Evolutionary conservation across 2,113 vertebrate genomes (phyloP).

Genomic region (Rhodinocichla rosea): DNA sequence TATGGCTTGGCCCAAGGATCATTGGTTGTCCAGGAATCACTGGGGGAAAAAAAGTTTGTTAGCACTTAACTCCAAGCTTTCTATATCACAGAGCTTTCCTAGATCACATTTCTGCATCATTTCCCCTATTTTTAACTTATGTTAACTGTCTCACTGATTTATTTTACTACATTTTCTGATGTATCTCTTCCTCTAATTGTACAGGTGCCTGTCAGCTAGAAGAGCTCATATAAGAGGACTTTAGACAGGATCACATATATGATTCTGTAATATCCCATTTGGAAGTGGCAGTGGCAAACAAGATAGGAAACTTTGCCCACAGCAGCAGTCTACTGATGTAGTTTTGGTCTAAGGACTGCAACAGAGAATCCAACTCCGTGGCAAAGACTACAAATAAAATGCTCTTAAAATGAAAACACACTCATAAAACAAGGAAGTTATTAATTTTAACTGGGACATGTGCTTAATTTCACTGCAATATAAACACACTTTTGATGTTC

Average conservation of each 20-base stretch:
- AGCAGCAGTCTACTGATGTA: background rate
- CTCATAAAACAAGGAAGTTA: background rate
- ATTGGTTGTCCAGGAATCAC: background rate
- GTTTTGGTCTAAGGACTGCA: background rate
- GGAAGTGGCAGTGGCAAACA: background rate
- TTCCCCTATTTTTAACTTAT: background rate
- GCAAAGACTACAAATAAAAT: background rate
- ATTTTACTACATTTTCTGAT: background rate
- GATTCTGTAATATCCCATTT: background rate
- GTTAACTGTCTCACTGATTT: background rate
- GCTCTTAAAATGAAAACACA: background rate
- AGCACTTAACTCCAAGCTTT: background rate
- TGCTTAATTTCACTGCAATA: slow-evolving; percentile 51
- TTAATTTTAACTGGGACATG: slow-evolving; percentile 45
- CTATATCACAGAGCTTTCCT: background rate
- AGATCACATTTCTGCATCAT: background rate
- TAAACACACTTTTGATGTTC: slow-evolving; percentile 54
- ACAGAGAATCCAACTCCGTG: background rate
- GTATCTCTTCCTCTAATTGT: background rate
- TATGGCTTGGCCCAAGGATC: background rate
- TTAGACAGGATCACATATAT: background rate
- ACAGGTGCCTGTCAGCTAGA: background rate
- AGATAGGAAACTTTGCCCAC: background rate
- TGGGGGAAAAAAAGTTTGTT: background rate
- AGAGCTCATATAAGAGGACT: background rate